These are phyloP conservation scores for Dynastes grantii DNA, from an alignment of 2,888 invertebrate genomes.

Conservation along the genomic window DNA sequence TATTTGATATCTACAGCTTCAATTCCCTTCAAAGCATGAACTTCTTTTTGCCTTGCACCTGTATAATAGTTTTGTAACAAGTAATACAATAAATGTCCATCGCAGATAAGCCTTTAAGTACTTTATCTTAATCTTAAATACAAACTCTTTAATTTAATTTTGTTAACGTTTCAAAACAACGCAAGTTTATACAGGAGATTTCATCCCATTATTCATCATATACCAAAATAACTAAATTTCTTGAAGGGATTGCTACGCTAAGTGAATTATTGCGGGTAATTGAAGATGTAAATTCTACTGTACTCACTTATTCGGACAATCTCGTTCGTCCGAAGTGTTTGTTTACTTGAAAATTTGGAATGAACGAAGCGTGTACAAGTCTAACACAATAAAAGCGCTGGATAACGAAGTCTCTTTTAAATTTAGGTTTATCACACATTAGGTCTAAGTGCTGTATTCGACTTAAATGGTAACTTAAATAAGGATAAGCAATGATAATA, in stretches of 20 bases:
- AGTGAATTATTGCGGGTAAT: slow-evolving; percentile 37
- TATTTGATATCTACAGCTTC: no score
- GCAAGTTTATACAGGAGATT: neutral
- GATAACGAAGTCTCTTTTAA: no score
- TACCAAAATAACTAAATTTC: slow-evolving; percentile 11
- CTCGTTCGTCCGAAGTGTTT: neutral
- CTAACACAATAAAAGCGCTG: neutral
- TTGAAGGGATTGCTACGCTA: slow-evolving; percentile 26
- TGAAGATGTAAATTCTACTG: slow-evolving; percentile 1
- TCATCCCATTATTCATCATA: neutral
- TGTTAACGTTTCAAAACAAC: neutral
- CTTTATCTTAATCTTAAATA: no score
- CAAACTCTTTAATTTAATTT: no score
- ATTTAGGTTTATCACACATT: neutral
- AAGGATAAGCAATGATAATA: slow-evolving; percentile 5
- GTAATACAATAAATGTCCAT: no score
- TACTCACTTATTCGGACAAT: neutral
- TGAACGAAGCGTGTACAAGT: neutral
- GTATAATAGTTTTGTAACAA: no score
- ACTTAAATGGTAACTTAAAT: neutral
- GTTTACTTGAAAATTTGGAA: slow-evolving; percentile 27
- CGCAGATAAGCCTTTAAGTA: no score
- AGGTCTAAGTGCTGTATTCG: neutral
- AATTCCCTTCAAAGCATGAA: no score
- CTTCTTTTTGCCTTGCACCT: no score